phyloP scores from a whole-genome alignment of 2,888 invertebrate species.

The Oegoconia quadripuncta region DNA sequence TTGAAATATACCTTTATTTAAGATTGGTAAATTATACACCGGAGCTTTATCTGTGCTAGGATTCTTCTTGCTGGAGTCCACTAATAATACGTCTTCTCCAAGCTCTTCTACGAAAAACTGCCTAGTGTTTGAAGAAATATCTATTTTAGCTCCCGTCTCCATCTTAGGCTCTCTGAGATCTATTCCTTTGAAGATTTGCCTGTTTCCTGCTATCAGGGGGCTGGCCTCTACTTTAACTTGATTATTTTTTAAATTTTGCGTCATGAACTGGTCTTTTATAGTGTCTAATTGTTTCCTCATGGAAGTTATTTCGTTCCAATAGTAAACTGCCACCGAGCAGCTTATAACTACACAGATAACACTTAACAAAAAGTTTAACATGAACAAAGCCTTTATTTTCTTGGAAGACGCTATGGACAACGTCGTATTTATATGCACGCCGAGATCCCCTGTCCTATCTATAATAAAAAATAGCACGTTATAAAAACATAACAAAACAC shows the following conservation, averaged over 20 bases:
- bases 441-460: conserved; percentile 67
- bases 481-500: background rate
- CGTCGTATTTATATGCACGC: conserved; percentile 70
- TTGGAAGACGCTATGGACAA: conserved; percentile 72
- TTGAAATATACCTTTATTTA: conserved; percentile 48
- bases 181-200: conserved; percentile 29
- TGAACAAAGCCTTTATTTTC: conserved; percentile 68
- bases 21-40: conserved; percentile 37
- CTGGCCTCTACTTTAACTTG: conserved; percentile 44
- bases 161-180: conserved; percentile 46
- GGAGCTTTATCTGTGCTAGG: conserved; percentile 38
- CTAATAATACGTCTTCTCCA: conserved; percentile 60
- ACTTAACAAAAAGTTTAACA: conserved; percentile 65
- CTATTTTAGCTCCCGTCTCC: conserved; percentile 29
- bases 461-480: conserved; percentile 37
- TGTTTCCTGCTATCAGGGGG: conserved; percentile 40
- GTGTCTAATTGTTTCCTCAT: conserved; percentile 60
- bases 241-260: conserved; percentile 37
- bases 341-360: conserved; percentile 61
- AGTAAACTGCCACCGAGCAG: conserved; percentile 62
- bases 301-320: conserved; percentile 64
- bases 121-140: conserved; percentile 37
- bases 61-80: conserved; percentile 61
- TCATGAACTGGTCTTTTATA: conserved; percentile 54
- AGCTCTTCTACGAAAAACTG: conserved; percentile 60